Conservation (phyloP, 2,113 vertebrate genomes). For the Platanista minor region DNA sequence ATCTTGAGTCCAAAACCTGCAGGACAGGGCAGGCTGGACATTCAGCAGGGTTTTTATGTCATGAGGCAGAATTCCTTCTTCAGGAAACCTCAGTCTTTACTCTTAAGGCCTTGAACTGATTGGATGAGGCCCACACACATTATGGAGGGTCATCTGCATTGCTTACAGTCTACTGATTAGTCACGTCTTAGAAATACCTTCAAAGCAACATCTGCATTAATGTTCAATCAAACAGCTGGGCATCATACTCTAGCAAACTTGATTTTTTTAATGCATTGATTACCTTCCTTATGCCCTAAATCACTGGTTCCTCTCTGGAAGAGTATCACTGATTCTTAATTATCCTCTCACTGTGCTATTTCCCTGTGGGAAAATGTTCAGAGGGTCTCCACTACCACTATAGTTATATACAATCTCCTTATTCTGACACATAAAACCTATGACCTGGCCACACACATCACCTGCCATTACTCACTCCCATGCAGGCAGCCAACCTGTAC, state of each 20-base stretch:
- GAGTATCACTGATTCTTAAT: not conserved
- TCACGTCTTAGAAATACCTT: not conserved
- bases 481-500: not conserved
- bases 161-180: not conserved
- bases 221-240: not conserved
- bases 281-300: not conserved
- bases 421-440: not conserved
- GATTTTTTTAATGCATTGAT: not conserved
- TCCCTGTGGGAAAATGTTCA: not conserved
- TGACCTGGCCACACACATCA: not conserved
- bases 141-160: no score
- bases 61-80: not conserved
- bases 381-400: not conserved
- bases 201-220: not conserved
- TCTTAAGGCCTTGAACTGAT: not conserved
- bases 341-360: not conserved
- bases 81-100: not conserved
- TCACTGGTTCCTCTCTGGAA: not conserved
- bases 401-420: not conserved
- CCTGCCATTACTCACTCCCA: not conserved
- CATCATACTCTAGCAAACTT: not conserved
- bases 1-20: not conserved
- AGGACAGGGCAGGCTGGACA: not conserved
- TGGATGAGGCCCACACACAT: not conserved
- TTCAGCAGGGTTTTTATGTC: not conserved